Evolutionary conservation across 2,888 invertebrate species (phyloP), one percentile per base, ranked within the genome.

Genomic region (Physocephala rufipes): DNA sequence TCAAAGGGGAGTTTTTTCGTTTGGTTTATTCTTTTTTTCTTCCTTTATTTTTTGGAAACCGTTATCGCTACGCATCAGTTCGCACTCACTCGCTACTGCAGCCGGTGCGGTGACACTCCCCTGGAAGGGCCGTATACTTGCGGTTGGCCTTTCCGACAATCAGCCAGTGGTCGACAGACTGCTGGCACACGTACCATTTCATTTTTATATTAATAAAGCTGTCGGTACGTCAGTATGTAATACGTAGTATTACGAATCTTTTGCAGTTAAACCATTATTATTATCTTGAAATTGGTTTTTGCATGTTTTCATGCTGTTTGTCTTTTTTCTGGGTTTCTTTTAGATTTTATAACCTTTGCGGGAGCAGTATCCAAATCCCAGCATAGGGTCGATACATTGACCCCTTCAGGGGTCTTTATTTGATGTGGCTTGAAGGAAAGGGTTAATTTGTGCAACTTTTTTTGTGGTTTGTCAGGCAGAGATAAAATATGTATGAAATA

Each of bases 1-100:
- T n/a, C n/a, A n/a, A n/a, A n/a, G n/a, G n/a, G 13, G 58, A 36
- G 36, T 4, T 36, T 53, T 47, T 58, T 67, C n/a, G 64, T 70
- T n/a, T n/a, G n/a, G n/a, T n/a, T n/a, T n/a, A n/a, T n/a, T n/a
- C n/a, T n/a, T n/a, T 45, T 64, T 45, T 70, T 30, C 2, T 58
- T 58, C 4, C 36, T 19, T 30, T 30, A 19, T 30, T 30, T 28
- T 65, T 28, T 49, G 13, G 19, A 64, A 36, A 30, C 61, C 51
- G 71, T 72, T 72, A 72, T 72, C 69, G 64, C 69, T 47, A 24
- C 55, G 58, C 67, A 67, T 63, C 65, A 45, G n/a, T 15, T 49
- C 67, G 58, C 63, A 67, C 63, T 55, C 15, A 63, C 63, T 55
- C 15, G 55, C 15, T 61, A 53, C 55, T 49, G 49, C n/a, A 36